Percentiles rank a stretch among this genome's conserved stretches.
phyloP scores from a whole-genome alignment of 1,140 invertebrate species.

The Nymphalis io region DNA sequence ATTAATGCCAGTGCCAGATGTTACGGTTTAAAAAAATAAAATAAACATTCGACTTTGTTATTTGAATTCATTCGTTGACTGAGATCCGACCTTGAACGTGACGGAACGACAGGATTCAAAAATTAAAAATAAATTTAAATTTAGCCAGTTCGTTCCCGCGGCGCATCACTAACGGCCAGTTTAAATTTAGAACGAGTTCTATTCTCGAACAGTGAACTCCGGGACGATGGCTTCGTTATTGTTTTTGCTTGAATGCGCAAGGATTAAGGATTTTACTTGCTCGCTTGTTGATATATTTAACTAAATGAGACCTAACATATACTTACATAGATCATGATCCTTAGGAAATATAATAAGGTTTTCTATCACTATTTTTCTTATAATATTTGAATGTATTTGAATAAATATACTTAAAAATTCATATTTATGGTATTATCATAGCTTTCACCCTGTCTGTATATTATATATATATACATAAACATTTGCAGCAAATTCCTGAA shows the following conservation, averaged over 20 bases:
- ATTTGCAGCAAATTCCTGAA: too few relatives aligned
- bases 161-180: constrained; percentile 70
- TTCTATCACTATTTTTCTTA: too few relatives aligned
- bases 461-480: too few relatives aligned
- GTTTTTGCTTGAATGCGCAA: constrained; percentile 56
- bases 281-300: neutral
- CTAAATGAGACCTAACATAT: neutral
- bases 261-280: constrained; percentile 10
- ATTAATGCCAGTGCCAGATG: constrained; percentile 42
- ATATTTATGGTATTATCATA: too few relatives aligned
- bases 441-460: too few relatives aligned
- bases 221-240: constrained; percentile 70
- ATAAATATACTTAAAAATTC: too few relatives aligned
- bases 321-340: too few relatives aligned
- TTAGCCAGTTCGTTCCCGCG: constrained; percentile 66
- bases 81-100: constrained; percentile 75
- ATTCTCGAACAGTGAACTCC: constrained; percentile 75
- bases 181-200: constrained; percentile 78
- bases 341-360: too few relatives aligned
- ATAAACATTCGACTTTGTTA: constrained; percentile 23
- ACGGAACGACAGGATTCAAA: constrained; percentile 68
- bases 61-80: constrained; percentile 54
- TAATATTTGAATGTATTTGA: too few relatives aligned
- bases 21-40: constrained; percentile 39
- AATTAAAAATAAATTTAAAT: constrained; percentile 69